Evolutionary conservation across 2,888 invertebrate genomes (phyloP), one percentile per base, ranked within the genome.

Genomic region (Parascotia fuliginaria): DNA sequence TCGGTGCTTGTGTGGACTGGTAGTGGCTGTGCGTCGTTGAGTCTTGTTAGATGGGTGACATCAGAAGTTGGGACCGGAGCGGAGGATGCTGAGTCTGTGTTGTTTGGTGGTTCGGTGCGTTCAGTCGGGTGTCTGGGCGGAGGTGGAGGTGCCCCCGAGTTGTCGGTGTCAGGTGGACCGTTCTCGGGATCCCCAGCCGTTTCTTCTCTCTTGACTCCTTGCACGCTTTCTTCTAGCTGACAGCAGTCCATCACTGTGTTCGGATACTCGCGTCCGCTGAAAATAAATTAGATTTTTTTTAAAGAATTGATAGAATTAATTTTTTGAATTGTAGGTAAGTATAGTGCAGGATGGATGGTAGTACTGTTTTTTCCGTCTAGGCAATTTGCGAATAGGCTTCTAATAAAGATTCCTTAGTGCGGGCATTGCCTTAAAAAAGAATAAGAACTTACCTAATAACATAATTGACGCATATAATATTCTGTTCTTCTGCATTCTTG

Each of bases 401-500:
- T n/a, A n/a, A n/a, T n/a, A n/a, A n/a, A n/a, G n/a, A n/a, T n/a
- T n/a, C n/a, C n/a, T n/a, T n/a, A n/a, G n/a, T n/a, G n/a, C n/a
- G n/a, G n/a, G n/a, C n/a, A n/a, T n/a, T n/a, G n/a, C n/a, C n/a
- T n/a, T n/a, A n/a, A n/a, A n/a, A n/a, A 11, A 7, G 5, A 3
- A 12, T 9, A 11, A 33, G 19, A 44, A 42, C 83, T 89, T 91
- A 98, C 98, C 98, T 98, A 77, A 99, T 96, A 60, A 99, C 97
- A 88, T 98, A 98, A 92, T 98, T 98, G 75, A 99, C 98, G 81
- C 98, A 98, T 65, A 99, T 98, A 72, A 99, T 98, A 80, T 98
- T 98, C 88, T 98, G 98, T 82, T 99, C 98, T 60, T 99, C 98
- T 4, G 97, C 97, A 78, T 98, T 98, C 90, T 98, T 99, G 42